Evolutionary conservation across 1,140 invertebrate species (phyloP).

Genomic region (Theocolax elegans): DNA sequence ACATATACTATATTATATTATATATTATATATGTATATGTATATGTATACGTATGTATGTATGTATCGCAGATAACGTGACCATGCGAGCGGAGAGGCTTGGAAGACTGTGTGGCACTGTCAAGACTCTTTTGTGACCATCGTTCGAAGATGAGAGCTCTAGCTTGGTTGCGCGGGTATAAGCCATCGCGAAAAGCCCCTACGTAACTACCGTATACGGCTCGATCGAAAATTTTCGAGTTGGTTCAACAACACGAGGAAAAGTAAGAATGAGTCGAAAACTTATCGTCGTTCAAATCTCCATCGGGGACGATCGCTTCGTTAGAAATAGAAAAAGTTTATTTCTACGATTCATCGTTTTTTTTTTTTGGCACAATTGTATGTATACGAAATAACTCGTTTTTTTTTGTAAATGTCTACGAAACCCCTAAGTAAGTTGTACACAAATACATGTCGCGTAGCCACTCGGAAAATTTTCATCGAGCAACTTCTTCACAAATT

Average conservation of each 20-base stretch:
- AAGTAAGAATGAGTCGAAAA: background rate
- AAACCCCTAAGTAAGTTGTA: background rate
- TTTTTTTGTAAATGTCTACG: constrained; percentile 26
- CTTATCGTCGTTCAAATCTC: constrained; percentile 3
- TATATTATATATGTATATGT: no score
- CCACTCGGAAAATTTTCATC: background rate
- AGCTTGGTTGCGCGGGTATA: no score
- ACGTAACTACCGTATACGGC: background rate
- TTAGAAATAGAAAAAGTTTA: constrained; percentile 18
- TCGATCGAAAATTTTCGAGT: constrained; percentile 12
- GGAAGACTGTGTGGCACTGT: constrained; percentile 33
- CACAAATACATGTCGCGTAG: background rate
- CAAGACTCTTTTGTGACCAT: no score
- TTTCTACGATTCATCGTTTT: no score
- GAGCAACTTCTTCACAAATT: no score
- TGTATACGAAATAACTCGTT: constrained; percentile 25
- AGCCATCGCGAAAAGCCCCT: no score
- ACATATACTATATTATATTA: no score
- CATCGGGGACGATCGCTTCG: background rate
- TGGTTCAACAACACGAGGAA: background rate
- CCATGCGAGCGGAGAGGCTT: background rate
- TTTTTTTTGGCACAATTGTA: constrained; percentile 42
- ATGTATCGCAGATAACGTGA: background rate
- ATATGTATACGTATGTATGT: no score
- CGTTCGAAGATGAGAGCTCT: no score